Base-by-base conservation (phyloP, 2,113 vertebrate genomes). In the Malurus alboscapulatus region DNA sequence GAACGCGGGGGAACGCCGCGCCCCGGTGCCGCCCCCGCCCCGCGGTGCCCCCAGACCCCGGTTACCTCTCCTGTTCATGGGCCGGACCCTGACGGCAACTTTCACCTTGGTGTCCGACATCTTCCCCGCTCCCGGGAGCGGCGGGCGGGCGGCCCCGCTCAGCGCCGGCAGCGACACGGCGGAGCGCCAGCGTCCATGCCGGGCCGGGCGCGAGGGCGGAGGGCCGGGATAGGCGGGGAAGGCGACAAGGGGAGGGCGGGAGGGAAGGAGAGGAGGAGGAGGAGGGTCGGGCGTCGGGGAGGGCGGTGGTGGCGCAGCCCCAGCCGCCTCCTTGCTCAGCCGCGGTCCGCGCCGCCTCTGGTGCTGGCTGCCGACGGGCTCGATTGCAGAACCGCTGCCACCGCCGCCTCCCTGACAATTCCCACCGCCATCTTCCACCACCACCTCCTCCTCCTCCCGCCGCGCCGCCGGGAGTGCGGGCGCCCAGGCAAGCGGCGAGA, bases 51-150 rank as follows among this genome's bases (percentile, higher is more conserved):
- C 53, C 32, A 9, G 53, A 51, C 30, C 36, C 62, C 55, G 85
- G 97, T 98, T 97, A 99, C 99, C 99, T 98, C 99, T 98, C 87
- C 98, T 98, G 98, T 99, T 99, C 99, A 99, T 98, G 89, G 99
- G 99, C 97, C 99, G 99, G 95, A 99, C 99, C 96, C 99, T 98
- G 97, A 99, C 99, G 66, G 99, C 99, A 93, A 99, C 99, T 98
- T 99, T 99, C 97, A 99, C 99, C 98, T 99, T 99, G 58, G 98
- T 98, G 97, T 98, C 98, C 98, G 99, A 99, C 99, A 99, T 99
- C 98, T 98, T 99, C 76, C 76, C 68, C 96, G 79, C 57, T 36
- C 50, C 81, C 74, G 59, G 76, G 42, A 30, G 68, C 48, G 63
- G 57, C 78, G 55, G 82, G 82, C 50, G 82, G 77, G 69, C 71